Conservation (phyloP, 2,797 vertebrate genomes). For the Pagetopsis macropterus region DNA sequence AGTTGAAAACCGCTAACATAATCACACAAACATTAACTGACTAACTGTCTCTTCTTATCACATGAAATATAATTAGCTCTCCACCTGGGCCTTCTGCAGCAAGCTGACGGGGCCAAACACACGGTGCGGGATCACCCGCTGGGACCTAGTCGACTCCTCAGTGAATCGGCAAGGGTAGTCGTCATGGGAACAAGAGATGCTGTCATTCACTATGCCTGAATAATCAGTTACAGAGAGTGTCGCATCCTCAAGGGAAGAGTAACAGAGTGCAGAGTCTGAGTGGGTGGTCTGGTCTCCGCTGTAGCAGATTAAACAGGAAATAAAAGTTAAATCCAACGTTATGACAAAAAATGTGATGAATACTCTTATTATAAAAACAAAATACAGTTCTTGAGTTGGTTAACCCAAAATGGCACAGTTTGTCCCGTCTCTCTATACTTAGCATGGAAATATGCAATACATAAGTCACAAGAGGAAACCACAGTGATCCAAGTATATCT, state of each 20-base stretch:
- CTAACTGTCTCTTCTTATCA: constrained; percentile 42
- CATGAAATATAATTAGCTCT: constrained; percentile 57
- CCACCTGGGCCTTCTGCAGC: constrained; percentile 79
- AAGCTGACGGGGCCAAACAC: constrained; percentile 89
- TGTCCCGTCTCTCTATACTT: constrained; percentile 24
- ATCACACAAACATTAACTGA: constrained; percentile 44
- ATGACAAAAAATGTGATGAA: constrained; percentile 45
- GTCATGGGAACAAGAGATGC: constrained; percentile 84
- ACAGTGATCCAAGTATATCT: constrained; percentile 63
- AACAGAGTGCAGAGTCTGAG: constrained; percentile 57
- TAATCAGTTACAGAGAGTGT: constrained; percentile 67
- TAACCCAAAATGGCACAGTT: constrained; percentile 28
- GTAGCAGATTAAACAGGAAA: constrained; percentile 54
- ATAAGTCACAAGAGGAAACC: constrained; percentile 66
- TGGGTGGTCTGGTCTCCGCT: constrained; percentile 63
- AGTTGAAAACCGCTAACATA: constrained; percentile 38
- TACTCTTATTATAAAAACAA: constrained; percentile 31
- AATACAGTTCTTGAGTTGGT: constrained; percentile 16
- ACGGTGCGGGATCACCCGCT: constrained; percentile 90
- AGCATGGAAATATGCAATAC: constrained; percentile 59
- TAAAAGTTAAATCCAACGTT: constrained; percentile 63
- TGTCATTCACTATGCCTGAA: constrained; percentile 68
- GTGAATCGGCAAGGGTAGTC: constrained; percentile 94
- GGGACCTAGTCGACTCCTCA: constrained; percentile 74
- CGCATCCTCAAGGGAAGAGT: constrained; percentile 61